phyloP scores from a whole-genome alignment of 2,888 invertebrate genomes.

The Coenonympha arcania region DNA sequence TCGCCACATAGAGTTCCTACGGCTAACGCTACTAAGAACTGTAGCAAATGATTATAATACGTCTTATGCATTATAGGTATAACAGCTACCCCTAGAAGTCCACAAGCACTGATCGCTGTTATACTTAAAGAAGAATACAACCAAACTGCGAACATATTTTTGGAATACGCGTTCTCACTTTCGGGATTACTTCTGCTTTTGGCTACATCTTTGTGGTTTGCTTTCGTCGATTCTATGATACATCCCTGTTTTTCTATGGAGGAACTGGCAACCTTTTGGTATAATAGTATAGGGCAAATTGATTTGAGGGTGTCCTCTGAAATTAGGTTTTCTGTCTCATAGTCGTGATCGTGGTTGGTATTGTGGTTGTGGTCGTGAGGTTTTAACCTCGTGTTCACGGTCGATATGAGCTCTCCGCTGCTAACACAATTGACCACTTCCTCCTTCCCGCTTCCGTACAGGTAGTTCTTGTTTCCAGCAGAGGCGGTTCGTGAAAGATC shows the following conservation, averaged over 20 bases:
- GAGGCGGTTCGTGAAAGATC: too few relatives aligned
- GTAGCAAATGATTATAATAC: conserved; percentile 90
- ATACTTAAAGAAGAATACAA: conserved; percentile 87
- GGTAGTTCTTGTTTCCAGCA: too few relatives aligned
- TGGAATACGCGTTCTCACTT: conserved; percentile 41
- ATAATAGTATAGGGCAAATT: conserved; percentile 79
- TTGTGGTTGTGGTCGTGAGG: conserved; percentile 40
- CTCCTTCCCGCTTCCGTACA: too few relatives aligned
- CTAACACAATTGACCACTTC: too few relatives aligned
- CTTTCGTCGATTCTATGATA: conserved; percentile 52
- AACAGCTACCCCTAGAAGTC: conserved; percentile 88
- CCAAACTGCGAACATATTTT: conserved; percentile 79
- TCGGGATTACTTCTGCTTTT: conserved; percentile 18
- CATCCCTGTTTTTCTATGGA: conserved; percentile 73
- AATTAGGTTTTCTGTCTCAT: conserved; percentile 39
- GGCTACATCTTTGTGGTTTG: conserved; percentile 27
- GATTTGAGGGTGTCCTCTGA: conserved; percentile 59
- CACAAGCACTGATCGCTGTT: conserved; percentile 88
- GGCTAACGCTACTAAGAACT: conserved; percentile 93
- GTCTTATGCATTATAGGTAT: conserved; percentile 92
- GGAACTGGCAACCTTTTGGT: conserved; percentile 76
- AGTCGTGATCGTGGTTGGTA: conserved; percentile 37
- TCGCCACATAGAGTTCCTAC: conserved; percentile 94
- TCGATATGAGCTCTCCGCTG: conserved; percentile 61
- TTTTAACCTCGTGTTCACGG: conserved; percentile 59